phyloP scores from a whole-genome alignment of 2,888 invertebrate species.

The Psylliodes chrysocephalus region DNA sequence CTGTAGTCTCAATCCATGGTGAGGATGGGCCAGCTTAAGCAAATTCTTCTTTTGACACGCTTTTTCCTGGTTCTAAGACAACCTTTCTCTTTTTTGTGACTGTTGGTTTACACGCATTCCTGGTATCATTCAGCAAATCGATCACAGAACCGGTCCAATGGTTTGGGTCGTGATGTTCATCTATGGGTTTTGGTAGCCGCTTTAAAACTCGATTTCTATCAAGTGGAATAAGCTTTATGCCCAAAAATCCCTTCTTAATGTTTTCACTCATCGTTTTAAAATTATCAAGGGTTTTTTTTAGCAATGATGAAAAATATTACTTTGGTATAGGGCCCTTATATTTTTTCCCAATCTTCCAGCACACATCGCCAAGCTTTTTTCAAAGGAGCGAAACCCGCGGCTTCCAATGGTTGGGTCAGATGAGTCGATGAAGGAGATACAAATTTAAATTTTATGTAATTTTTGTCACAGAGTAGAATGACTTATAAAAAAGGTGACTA shows the following conservation, averaged over 20 bases:
- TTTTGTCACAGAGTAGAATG: conserved; percentile 8
- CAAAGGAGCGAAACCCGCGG: too few species aligned
- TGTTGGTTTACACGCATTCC: too few species aligned
- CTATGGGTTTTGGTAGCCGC: too few species aligned
- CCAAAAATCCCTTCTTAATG: background rate
- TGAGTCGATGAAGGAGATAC: background rate
- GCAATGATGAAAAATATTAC: too few species aligned
- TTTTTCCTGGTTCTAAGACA: too few species aligned
- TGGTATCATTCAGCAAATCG: too few species aligned
- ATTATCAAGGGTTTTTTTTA: background rate
- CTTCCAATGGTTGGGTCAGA: background rate
- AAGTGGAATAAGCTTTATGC: background rate
- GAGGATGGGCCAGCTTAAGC: too few species aligned
- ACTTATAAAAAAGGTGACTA: conserved; percentile 3
- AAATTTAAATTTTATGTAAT: too few species aligned
- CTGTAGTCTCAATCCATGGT: background rate
- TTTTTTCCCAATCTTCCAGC: background rate
- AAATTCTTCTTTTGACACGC: too few species aligned
- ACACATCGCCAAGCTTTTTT: conserved; percentile 1
- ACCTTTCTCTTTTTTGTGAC: too few species aligned
- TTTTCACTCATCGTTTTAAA: background rate
- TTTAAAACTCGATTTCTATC: too few species aligned
- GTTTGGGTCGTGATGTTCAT: background rate
- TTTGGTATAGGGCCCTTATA: too few species aligned
- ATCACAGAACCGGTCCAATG: background rate